phyloP scores from a whole-genome alignment of 2,797 vertebrate species.

The Forpus xanthops region DNA sequence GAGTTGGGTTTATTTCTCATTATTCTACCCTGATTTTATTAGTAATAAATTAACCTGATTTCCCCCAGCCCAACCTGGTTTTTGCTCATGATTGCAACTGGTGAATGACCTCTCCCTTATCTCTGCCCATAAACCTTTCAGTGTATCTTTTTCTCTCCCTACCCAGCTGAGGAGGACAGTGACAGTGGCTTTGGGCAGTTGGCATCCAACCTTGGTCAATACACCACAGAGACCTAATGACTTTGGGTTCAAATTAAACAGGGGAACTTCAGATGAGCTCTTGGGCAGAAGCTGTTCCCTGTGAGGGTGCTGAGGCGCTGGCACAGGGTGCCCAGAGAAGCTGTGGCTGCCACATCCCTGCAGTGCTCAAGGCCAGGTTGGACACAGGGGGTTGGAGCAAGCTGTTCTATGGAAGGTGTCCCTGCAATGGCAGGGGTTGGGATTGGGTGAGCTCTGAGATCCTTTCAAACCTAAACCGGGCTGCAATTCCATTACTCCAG shows the following conservation, averaged over 20 bases:
- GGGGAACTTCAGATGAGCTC: not conserved
- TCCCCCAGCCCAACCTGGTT: not conserved
- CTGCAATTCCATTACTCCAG: not conserved
- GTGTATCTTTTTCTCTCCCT: not conserved
- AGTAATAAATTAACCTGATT: not conserved
- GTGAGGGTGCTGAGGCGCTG: not conserved
- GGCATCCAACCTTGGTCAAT: not conserved
- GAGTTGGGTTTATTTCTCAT: not conserved
- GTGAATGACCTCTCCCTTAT: not conserved
- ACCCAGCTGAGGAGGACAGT: not conserved
- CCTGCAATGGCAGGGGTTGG: not conserved
- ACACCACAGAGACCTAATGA: not conserved
- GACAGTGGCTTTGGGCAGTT: not conserved
- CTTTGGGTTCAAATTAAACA: not conserved
- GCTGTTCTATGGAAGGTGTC: not conserved
- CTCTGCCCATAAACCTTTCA: not conserved
- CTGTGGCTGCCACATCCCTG: not conserved
- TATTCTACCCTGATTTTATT: not conserved
- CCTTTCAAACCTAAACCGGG: not conserved
- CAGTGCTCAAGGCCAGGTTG: too few relatives aligned
- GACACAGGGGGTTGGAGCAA: not conserved
- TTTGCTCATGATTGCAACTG: not conserved
- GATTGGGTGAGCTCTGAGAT: rapidly evolving
- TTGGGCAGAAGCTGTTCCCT: not conserved
- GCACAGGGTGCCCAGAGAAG: not conserved